A percentile compares a stretch with the other conserved stretches of the same genome.
phyloP scores from a whole-genome alignment of 1,140 invertebrate genomes.

The Orchestia grillus region DNA sequence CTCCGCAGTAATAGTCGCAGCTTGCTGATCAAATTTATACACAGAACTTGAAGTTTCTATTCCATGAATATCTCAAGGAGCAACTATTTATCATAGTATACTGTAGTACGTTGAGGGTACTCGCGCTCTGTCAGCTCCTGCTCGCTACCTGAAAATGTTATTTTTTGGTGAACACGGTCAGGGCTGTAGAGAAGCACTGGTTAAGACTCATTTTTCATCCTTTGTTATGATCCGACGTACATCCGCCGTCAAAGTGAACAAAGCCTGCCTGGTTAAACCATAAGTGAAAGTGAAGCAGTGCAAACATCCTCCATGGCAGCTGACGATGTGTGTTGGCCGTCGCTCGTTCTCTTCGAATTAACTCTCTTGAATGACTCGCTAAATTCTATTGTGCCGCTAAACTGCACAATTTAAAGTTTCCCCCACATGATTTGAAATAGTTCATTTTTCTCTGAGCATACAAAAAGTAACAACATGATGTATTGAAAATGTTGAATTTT shows the following conservation, averaged over 20 bases:
- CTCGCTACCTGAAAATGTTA: background rate
- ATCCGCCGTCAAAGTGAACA: background rate
- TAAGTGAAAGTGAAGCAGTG: background rate
- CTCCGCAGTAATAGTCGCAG: no score
- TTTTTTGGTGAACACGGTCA: background rate
- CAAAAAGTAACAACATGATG: background rate
- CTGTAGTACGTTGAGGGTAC: background rate
- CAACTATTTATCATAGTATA: no score
- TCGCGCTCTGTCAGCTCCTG: background rate
- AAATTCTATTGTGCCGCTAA: background rate
- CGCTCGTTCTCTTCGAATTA: background rate
- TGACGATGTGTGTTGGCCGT: background rate
- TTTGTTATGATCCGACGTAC: background rate
- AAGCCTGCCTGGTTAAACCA: background rate
- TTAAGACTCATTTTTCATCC: background rate
- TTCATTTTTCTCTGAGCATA: background rate
- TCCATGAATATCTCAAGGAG: no score
- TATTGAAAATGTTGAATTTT: background rate
- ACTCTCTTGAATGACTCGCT: background rate
- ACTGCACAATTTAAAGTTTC: background rate
- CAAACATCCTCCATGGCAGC: background rate
- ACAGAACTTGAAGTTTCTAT: no score
- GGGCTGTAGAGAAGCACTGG: background rate
- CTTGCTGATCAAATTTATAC: no score
- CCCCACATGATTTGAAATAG: background rate